Conservation (phyloP, 2,797 vertebrate genomes). For the Micropoecilia bifurca region DNA sequence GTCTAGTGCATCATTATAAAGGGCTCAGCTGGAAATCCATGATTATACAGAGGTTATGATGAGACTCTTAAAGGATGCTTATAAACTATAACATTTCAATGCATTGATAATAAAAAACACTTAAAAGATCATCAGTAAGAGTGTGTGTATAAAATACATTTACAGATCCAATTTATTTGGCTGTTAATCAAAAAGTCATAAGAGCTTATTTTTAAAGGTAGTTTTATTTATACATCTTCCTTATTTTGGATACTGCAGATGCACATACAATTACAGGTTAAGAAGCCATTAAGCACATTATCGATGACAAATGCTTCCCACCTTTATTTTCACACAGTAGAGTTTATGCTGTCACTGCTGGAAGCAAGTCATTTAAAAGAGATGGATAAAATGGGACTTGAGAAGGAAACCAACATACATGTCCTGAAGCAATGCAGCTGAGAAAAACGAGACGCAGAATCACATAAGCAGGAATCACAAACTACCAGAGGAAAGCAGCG, state of each 20-base stretch:
- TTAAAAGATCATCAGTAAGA: conserved; percentile 11
- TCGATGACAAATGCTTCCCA: not conserved
- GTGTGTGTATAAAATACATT: conserved; percentile 8
- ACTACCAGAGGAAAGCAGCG: conserved; percentile 11
- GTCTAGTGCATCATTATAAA: conserved; percentile 32
- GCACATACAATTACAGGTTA: not conserved
- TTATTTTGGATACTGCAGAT: not conserved
- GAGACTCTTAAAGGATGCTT: conserved; percentile 20
- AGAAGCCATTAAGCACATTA: not conserved
- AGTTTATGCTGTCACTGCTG: conserved; percentile 11
- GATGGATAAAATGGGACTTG: conserved; percentile 23
- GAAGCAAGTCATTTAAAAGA: conserved; percentile 20
- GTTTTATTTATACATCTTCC: conserved; percentile 6
- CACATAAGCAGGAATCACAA: conserved; percentile 42
- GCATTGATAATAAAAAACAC: conserved; percentile 26
- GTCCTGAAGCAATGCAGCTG: conserved; percentile 22
- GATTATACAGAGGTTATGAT: conserved; percentile 29
- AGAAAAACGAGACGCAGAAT: conserved; percentile 34
- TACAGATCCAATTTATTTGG: conserved; percentile 22
- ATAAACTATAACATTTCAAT: conserved; percentile 16
- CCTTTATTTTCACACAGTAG: not conserved
- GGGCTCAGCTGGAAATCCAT: conserved; percentile 40
- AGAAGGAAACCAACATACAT: conserved; percentile 9
- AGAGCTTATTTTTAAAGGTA: conserved; percentile 10
- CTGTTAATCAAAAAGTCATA: conserved; percentile 1